A percentile compares a stretch with the other conserved stretches of the same genome.
Evolutionary conservation across 2,113 vertebrate genomes (phyloP).

Genomic region (Sclerurus mexicanus): DNA sequence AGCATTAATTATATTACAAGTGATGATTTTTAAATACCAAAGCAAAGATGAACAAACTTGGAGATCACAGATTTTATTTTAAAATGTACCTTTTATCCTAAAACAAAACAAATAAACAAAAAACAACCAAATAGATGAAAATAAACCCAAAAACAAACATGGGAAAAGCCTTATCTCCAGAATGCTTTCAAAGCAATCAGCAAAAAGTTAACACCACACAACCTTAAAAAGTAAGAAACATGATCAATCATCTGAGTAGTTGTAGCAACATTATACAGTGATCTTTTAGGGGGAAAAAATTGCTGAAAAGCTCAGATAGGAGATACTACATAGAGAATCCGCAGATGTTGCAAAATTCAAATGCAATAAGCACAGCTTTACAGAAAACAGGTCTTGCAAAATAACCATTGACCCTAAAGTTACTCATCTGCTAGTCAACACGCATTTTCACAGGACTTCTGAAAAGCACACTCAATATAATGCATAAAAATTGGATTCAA

Average conservation of each 20-base stretch:
- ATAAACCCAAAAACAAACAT: neutral
- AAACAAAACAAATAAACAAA: neutral
- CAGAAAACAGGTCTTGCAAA: neutral
- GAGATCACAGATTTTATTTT: neutral
- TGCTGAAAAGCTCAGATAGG: neutral
- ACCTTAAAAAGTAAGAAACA: neutral
- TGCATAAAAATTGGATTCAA: neutral
- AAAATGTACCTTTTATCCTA: neutral
- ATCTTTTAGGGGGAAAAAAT: rapidly evolving
- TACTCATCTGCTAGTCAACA: neutral
- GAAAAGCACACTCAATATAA: neutral
- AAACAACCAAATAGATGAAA: neutral
- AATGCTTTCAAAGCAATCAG: neutral
- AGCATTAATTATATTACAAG: neutral
- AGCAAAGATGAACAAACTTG: neutral
- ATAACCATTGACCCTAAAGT: neutral
- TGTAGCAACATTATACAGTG: neutral
- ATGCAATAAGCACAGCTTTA: neutral
- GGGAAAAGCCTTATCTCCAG: neutral
- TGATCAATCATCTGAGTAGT: neutral
- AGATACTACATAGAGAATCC: neutral
- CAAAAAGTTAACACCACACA: neutral
- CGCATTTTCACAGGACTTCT: neutral
- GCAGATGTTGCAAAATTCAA: neutral
- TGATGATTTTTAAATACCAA: neutral